Conservation (phyloP, 2,888 invertebrate species). For the Tenthredo livida region DNA sequence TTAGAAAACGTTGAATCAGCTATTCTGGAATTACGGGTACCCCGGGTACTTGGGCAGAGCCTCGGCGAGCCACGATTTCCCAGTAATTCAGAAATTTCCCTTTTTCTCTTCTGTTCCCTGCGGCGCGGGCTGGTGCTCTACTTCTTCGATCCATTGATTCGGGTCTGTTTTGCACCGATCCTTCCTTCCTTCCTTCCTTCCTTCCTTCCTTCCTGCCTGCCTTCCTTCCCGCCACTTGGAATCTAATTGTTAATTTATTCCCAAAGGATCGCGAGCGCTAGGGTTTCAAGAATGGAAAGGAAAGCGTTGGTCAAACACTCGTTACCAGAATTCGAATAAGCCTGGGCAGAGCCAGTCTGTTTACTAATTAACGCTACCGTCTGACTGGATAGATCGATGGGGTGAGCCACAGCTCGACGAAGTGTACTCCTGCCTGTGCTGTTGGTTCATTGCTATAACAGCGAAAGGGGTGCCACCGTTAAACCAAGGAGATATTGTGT, state of each 20-base stretch:
- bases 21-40: slow-evolving; percentile 63
- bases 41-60: slow-evolving; percentile 28
- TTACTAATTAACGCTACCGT: slow-evolving; percentile 72
- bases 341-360: slow-evolving; percentile 64
- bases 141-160: slow-evolving; percentile 50
- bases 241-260: slow-evolving; percentile 69
- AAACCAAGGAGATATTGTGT: slow-evolving; percentile 68
- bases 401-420: slow-evolving; percentile 23
- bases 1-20: slow-evolving; percentile 67
- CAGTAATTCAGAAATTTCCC: slow-evolving; percentile 51
- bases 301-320: slow-evolving; percentile 74
- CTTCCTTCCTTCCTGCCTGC: neutral
- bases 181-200: slow-evolving; percentile 4
- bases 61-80: slow-evolving; percentile 43
- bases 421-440: neutral
- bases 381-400: slow-evolving; percentile 60
- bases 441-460: neutral
- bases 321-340: slow-evolving; percentile 74
- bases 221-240: slow-evolving; percentile 51
- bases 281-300: slow-evolving; percentile 58
- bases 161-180: slow-evolving; percentile 47
- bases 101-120: neutral
- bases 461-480: slow-evolving; percentile 46
- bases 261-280: slow-evolving; percentile 61
- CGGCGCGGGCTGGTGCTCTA: neutral